phyloP scores from a whole-genome alignment of 2,888 invertebrate species.

The Eulithis prunata region DNA sequence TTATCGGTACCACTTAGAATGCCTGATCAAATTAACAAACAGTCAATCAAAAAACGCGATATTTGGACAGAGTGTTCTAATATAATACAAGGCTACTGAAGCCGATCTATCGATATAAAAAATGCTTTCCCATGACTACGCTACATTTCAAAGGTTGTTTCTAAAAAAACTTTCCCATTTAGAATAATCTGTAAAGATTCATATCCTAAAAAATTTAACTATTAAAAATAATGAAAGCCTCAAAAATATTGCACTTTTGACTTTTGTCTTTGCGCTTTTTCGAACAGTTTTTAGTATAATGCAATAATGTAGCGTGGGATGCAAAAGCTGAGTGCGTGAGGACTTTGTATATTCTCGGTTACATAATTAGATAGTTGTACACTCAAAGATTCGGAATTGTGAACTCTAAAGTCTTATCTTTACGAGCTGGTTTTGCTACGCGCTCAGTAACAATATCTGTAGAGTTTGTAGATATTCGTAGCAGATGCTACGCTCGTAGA shows the following conservation, averaged over 20 bases:
- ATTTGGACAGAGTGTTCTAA: no score
- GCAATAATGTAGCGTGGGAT: conserved; percentile 36
- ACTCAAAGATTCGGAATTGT: conserved; percentile 1
- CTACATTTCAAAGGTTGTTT: conserved; percentile 31
- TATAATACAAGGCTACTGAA: neutral
- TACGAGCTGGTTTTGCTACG: neutral
- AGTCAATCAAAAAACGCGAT: no score
- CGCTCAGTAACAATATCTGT: neutral
- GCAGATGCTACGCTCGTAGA: conserved; percentile 12
- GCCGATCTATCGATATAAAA: conserved; percentile 23
- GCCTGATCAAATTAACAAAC: no score
- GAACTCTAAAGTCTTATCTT: neutral
- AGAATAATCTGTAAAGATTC: neutral
- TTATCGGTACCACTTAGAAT: no score
- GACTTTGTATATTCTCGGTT: conserved; percentile 5
- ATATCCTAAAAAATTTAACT: no score
- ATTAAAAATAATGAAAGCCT: conserved; percentile 1
- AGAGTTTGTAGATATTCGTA: no score
- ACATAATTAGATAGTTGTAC: neutral
- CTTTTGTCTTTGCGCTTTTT: conserved; percentile 17
- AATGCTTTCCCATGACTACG: conserved; percentile 32
- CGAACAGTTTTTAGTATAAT: conserved; percentile 25
- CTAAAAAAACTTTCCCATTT: conserved; percentile 10
- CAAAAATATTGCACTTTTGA: conserved; percentile 12
- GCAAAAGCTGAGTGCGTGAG: conserved; percentile 25